A percentile compares a stretch with the other conserved stretches of the same genome.
Conservation (phyloP, 1,140 invertebrate species). For the Archivesica marissinica region DNA sequence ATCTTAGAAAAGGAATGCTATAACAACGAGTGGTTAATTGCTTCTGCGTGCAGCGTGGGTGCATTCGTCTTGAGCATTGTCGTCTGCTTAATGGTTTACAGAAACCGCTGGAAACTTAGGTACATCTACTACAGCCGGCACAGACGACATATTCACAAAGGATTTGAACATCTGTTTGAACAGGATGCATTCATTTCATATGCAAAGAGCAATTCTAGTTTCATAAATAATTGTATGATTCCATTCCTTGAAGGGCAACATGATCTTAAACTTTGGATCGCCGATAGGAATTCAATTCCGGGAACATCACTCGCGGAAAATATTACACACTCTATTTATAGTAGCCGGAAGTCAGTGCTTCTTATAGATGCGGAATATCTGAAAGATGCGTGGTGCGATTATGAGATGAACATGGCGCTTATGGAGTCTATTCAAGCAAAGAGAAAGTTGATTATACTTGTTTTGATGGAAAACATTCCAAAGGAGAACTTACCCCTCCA, state of each 20-base stretch:
- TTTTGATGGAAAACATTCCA: background rate
- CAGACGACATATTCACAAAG: background rate
- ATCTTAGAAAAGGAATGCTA: background rate
- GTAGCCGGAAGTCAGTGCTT: background rate
- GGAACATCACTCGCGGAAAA: slow-evolving; percentile 27
- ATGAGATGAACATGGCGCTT: slow-evolving; percentile 23
- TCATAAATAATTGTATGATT: background rate
- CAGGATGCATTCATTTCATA: slow-evolving; percentile 22
- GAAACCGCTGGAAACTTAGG: slow-evolving; percentile 31
- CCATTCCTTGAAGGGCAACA: background rate
- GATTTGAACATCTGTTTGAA: slow-evolving; percentile 7
- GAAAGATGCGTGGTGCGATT: background rate
- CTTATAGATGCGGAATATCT: slow-evolving; percentile 5
- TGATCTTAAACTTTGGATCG: background rate
- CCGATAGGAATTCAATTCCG: background rate
- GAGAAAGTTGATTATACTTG: slow-evolving; percentile 18
- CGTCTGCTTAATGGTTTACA: background rate
- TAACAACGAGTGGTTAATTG: background rate
- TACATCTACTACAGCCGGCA: slow-evolving; percentile 23
- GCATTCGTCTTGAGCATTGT: background rate
- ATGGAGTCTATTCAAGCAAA: slow-evolving; percentile 7
- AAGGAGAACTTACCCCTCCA: background rate
- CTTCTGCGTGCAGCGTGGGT: background rate
- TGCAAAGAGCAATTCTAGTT: background rate
- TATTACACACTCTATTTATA: slow-evolving; percentile 21